These are phyloP conservation scores for Oligia latruncula DNA, from an alignment of 2,888 invertebrate species.

Conservation along the genomic window DNA sequence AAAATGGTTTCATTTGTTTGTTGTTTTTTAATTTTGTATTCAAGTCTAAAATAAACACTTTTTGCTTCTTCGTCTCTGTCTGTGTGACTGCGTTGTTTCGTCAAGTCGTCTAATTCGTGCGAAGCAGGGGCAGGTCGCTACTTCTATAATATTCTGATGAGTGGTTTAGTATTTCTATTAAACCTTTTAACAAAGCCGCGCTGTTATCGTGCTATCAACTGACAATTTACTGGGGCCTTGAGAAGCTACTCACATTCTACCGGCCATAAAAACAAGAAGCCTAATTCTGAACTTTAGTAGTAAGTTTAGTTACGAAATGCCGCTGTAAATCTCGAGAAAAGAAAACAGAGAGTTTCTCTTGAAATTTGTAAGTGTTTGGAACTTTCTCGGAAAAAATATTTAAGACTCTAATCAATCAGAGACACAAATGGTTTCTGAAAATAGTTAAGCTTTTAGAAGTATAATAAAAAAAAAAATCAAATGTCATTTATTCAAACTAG, in stretches of 20 bases:
- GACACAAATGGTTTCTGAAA: conserved; percentile 1
- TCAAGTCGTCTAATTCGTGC: not conserved
- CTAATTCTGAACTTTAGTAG: conserved; percentile 29
- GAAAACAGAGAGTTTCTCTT: not conserved
- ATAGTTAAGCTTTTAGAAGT: not conserved
- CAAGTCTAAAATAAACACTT: not conserved
- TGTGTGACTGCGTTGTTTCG: not conserved
- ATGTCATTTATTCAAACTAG: not conserved
- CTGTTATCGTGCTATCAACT: conserved; percentile 19
- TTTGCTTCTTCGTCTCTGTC: not conserved
- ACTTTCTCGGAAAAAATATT: not conserved
- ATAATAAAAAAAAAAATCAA: not conserved
- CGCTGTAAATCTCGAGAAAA: not conserved
- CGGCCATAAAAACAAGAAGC: conserved; percentile 18
- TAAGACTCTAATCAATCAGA: not conserved
- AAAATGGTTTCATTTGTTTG: not conserved
- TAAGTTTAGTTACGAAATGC: conserved; percentile 15
- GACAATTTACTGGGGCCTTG: conserved; percentile 15
- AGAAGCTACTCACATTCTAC: conserved; percentile 28
- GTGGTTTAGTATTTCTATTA: not conserved
- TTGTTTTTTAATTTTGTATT: not conserved
- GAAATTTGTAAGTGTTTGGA: not conserved
- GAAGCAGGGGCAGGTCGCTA: not conserved
- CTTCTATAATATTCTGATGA: not conserved
- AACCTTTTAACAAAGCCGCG: not conserved